Evolutionary conservation across 2,113 vertebrate species (phyloP).

Genomic region (Sterna hirundo): DNA sequence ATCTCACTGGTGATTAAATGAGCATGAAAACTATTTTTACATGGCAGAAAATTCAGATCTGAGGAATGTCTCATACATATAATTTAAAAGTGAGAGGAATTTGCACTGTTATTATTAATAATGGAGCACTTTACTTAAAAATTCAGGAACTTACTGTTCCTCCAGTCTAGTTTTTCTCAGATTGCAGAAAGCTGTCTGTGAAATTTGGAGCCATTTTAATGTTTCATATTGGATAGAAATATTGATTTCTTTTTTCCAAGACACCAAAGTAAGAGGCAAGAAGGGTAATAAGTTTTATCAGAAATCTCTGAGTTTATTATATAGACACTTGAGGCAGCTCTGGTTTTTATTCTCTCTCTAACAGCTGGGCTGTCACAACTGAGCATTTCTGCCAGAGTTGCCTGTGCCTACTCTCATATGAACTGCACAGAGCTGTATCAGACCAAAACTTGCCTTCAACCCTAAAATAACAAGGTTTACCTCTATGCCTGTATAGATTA

Average conservation of each 20-base stretch:
- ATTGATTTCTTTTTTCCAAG: background rate
- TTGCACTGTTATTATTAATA: slow-evolving; percentile 59
- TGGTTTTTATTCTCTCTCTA: background rate
- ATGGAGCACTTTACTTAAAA: slow-evolving; percentile 54
- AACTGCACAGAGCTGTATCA: background rate
- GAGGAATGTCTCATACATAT: background rate
- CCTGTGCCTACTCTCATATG: background rate
- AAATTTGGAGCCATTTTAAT: slow-evolving; percentile 3
- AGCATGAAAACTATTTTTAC: slow-evolving; percentile 36
- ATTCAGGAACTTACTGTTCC: slow-evolving; percentile 37
- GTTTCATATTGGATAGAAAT: background rate
- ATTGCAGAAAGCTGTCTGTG: background rate
- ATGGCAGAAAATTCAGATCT: slow-evolving; percentile 39
- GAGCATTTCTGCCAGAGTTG: background rate
- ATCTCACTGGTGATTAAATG: slow-evolving; percentile 27
- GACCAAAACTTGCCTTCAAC: background rate
- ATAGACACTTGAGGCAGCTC: background rate
- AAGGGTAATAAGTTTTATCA: background rate
- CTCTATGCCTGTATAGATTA: background rate
- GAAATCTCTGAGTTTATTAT: background rate
- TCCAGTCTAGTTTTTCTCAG: slow-evolving; percentile 33
- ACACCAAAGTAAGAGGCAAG: background rate
- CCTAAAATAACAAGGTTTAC: background rate
- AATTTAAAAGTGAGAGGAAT: slow-evolving; percentile 23
- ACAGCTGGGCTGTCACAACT: background rate